Evolutionary conservation across 2,797 vertebrate species (phyloP).

Genomic region (Crotalus adamanteus): DNA sequence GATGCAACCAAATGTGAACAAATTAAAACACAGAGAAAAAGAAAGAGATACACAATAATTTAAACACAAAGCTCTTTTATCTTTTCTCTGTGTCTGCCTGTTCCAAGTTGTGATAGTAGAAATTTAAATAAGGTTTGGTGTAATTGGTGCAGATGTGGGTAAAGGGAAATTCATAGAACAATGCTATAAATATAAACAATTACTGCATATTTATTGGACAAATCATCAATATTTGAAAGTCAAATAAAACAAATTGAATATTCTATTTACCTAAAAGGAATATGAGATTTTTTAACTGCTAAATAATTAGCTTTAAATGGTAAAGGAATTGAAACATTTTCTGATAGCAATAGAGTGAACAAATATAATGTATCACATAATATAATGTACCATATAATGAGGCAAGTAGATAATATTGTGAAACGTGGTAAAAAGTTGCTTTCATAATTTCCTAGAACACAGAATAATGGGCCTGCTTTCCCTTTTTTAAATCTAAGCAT

Average conservation of each 20-base stretch:
- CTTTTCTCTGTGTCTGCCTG: neutral
- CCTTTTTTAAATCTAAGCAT: neutral
- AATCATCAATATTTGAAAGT: slow-evolving; percentile 11
- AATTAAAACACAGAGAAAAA: neutral
- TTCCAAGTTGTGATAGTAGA: neutral
- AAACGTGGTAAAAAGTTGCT: neutral
- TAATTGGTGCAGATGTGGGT: neutral
- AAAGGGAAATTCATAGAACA: neutral
- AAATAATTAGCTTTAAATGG: neutral
- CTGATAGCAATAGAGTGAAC: neutral
- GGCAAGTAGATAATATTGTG: neutral
- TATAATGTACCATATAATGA: neutral
- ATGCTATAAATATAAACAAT: neutral
- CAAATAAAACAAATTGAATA: neutral
- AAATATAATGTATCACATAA: neutral
- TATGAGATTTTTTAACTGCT: neutral
- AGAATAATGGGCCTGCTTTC: neutral
- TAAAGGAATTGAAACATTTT: neutral
- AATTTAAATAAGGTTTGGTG: neutral
- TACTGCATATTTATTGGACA: neutral
- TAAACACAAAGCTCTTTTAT: slow-evolving; percentile 7
- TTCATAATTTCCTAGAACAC: neutral
- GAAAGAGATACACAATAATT: neutral
- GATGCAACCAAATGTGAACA: neutral
- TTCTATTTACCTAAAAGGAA: neutral